Evolutionary conservation across 2,113 vertebrate genomes (phyloP).

Genomic region (Nymphicus hollandicus): DNA sequence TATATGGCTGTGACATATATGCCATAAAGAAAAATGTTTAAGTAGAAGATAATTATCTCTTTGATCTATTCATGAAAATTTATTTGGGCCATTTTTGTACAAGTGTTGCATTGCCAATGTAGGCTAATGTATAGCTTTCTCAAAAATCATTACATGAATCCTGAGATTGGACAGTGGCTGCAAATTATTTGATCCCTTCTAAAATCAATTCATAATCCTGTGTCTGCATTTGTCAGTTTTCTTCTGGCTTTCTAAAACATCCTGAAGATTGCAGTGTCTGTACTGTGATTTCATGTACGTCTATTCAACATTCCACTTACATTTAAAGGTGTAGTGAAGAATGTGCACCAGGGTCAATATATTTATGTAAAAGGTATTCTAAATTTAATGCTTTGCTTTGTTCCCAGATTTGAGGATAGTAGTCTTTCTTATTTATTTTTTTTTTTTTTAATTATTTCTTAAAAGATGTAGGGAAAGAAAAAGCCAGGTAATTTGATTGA

Average conservation of each 20-base stretch:
- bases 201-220: background rate
- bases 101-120: background rate
- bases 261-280: background rate
- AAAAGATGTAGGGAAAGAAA: background rate
- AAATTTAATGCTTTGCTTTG: background rate
- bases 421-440: background rate
- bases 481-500: background rate
- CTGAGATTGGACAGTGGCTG: background rate
- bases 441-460: background rate
- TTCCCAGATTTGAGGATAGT: background rate
- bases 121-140: background rate
- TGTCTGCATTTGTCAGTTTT: background rate
- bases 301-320: background rate
- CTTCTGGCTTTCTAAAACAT: background rate
- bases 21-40: background rate
- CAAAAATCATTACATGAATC: background rate
- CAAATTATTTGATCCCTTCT: background rate
- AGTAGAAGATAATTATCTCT: background rate
- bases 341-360: background rate
- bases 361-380: background rate
- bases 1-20: background rate
- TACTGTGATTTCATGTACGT: background rate
- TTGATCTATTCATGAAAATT: background rate
- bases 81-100: background rate
- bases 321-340: background rate